Percentiles rank a stretch among this genome's conserved stretches.
phyloP scores from a whole-genome alignment of 1,140 invertebrate species.

The Dysdera silvatica region DNA sequence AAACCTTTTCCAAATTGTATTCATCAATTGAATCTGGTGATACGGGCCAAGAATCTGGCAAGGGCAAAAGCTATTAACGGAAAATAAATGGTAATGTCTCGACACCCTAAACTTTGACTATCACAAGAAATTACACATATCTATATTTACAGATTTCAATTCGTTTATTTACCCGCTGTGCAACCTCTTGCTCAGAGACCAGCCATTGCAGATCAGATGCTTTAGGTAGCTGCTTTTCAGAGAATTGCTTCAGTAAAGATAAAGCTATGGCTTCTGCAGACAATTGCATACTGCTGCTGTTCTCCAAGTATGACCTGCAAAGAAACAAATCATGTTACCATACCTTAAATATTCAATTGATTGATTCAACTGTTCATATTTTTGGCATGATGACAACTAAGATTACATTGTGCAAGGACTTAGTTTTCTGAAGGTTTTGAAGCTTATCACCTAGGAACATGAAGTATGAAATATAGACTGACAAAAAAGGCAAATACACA shows the following conservation, averaged over 20 bases:
- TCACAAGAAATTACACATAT: not conserved
- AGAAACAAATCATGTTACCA: no score
- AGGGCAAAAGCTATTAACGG: constrained; percentile 54
- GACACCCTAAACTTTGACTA: constrained; percentile 3
- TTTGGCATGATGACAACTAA: no score
- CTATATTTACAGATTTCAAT: not conserved
- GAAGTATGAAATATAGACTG: no score
- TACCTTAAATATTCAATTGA: no score
- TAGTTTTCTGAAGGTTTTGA: no score
- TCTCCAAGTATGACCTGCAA: no score
- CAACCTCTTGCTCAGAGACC: constrained; percentile 67
- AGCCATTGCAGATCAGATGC: constrained; percentile 75
- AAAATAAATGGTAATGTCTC: not conserved
- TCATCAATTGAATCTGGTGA: constrained; percentile 52
- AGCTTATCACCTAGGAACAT: no score
- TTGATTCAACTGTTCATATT: no score
- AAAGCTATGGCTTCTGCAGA: constrained; percentile 73
- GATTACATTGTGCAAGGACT: no score
- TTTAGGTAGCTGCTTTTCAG: constrained; percentile 64
- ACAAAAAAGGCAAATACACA: no score
- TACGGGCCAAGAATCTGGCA: constrained; percentile 61
- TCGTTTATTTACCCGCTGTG: constrained; percentile 54
- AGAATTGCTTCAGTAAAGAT: constrained; percentile 65
- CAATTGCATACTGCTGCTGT: constrained; percentile 7
- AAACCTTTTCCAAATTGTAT: constrained; percentile 21